phyloP scores from a whole-genome alignment of 2,797 vertebrate species.

The Liparis tanakae region DNA sequence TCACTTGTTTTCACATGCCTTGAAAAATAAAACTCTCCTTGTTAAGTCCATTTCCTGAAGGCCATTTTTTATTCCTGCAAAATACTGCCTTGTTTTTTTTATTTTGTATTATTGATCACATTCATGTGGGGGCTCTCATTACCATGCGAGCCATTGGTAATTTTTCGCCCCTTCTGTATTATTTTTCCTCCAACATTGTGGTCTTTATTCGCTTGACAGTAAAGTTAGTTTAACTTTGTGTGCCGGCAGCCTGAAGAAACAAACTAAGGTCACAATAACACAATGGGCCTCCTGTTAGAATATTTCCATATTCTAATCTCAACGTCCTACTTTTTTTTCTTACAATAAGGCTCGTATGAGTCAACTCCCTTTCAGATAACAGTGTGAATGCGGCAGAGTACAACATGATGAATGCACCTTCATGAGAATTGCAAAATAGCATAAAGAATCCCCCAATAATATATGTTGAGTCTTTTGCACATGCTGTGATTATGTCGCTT shows the following conservation, averaged over 20 bases:
- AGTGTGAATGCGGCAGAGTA: too few species aligned
- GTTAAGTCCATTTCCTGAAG: background rate
- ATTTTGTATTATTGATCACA: background rate
- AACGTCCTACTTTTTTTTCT: background rate
- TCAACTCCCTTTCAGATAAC: too few species aligned
- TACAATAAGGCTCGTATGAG: background rate
- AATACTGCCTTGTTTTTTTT: too few species aligned
- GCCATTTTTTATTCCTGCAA: too few species aligned
- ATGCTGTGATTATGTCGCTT: too few species aligned
- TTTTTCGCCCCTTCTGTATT: background rate
- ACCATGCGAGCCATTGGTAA: background rate
- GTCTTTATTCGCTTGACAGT: background rate
- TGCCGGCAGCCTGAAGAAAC: too few species aligned
- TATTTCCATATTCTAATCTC: background rate
- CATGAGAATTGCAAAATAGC: too few species aligned
- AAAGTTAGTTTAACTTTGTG: constrained; percentile 3
- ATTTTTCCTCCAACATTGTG: background rate
- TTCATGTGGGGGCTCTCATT: background rate
- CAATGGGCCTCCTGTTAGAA: background rate
- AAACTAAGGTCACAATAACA: background rate
- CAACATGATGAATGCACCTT: too few species aligned
- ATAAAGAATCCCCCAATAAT: too few species aligned
- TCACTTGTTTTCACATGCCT: background rate
- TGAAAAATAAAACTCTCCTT: too few species aligned
- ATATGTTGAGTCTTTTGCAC: too few species aligned